Base-by-base conservation (phyloP, 2,113 vertebrate genomes). In the Galemys pyrenaicus region DNA sequence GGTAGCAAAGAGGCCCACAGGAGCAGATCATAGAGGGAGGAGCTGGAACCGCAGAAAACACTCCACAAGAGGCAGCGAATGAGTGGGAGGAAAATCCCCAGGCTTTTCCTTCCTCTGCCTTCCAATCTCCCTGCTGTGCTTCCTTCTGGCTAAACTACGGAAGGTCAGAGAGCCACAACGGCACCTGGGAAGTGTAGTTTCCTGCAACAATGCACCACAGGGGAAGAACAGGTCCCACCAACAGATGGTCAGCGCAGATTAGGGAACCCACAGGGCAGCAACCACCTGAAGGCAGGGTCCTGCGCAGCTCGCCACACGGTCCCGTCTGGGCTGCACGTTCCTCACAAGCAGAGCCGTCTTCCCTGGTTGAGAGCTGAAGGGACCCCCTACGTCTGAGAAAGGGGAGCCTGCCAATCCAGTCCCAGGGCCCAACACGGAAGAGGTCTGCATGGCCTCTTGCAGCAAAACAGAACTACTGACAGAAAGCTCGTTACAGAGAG, bases 111-210 rank as follows among this genome's bases (percentile, higher is more conserved):
- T 37, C 67, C 35, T 62, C n/a, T 37, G 37, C 24, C 9, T 83
- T 64, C 88, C 49, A 39, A 10, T 24, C 24, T 71, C 22, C 71
- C 46, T 64, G n/a, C 80, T 58, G 24, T 71, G 32, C 41, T 39
- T 35, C 37, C 32, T 75, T 65, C 58, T 4, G 30, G 32, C 51
- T 39, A 28, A 78, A 67, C 24, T 28, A n/a, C 5, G 37, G 0
- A 12, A 80, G 58, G 4, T 35, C 54, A 81, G 67, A 79, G 20
- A 81, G 64, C 19, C 20, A 8, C 81, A 94, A 70, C 6, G 16
- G 64, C 26, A n/a, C 30, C 88, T 60, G 39, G 78, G 92, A 91
- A 93, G 70, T 35, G 9, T 0, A 77, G 77, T 87, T 79, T 78
- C 28, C 11, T 4, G 56, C 17, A 56, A 30, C 35, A 78, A 46